Evolutionary conservation across 2,797 vertebrate species (phyloP), one percentile per base, ranked within the genome.

Genomic region (Peromyscus aztecus): DNA sequence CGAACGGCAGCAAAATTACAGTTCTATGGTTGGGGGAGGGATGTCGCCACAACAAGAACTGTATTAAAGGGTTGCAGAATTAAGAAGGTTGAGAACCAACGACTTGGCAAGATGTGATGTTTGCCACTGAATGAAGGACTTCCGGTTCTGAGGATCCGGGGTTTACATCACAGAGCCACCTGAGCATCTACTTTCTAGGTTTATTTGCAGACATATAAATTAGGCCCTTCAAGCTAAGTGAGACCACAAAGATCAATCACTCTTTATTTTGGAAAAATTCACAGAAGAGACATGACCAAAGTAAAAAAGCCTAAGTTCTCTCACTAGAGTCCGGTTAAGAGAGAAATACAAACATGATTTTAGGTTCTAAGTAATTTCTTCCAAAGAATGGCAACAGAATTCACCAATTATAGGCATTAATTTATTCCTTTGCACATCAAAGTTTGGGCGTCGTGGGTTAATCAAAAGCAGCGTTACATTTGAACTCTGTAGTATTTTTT

Each of bases 261-360:
- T 55, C 96, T 83, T 80, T 89, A 71, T 73, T 84, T 87, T 73
- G 63, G 37, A 87, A 94, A 94, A 96, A 84, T 27, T 40, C 65
- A 90, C 29, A 78, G 43, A 89, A 89, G 21, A 31, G 21, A 78
- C 8, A 31, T 40, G 55, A 85, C 4, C 52, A 55, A 57, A 17
- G 80, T 91, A 49, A 75, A 19, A 43, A 94, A 86, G 63, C 27
- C 31, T 6, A 23, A 34, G 49, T 59, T 81, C 21, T 94, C 89
- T 31, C 21, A 87, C 29, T 5, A 78, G 12, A 81, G 19, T 75
- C 31, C 34, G 34, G 13, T n/a, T 69, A 83, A 46, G 23, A 57
- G 24, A 55, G 46, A 40, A 31, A n/a, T 52, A 67, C 78, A 94
- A 13, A 34, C 29, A 27, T 73, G 90, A n/a, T n/a, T 86, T 23